Base-by-base conservation (phyloP, 2,888 invertebrate species). In the Stenurella melanura region DNA sequence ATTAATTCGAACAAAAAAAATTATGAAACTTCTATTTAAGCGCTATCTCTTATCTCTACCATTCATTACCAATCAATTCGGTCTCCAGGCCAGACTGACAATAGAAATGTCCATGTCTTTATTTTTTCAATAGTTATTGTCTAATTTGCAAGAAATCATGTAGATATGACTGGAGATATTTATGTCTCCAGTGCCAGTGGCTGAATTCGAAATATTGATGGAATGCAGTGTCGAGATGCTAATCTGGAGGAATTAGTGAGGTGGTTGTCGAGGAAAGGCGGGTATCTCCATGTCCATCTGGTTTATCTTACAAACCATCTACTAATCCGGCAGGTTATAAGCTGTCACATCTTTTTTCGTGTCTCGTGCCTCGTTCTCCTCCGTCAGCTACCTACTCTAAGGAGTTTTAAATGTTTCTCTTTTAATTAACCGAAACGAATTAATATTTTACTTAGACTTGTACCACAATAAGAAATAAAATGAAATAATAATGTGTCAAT, bases 281-380 rank as follows among this genome's bases (percentile, higher is more conserved):
- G 64, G 67, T 73, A 79, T 80, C 77, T 63, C 34, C 79, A 57
- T 81, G 81, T 81, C 81, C 74, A 81, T 81, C 81, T 73, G 57
- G 61, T 42, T 71, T 78, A 76, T 78, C 75, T 68, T 34, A 38
- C 76, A 26, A 18, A 72, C 76, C 73, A 81, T 81, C 81, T 76
- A 76, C 75, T 81, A 81, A 81, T 81, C 81, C 78, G 76, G 76
- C 81, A 79, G 81, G 79, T 81, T 73, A 75, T 75, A 26, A 74
- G 70, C 73, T 78, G 78, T 78, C 78, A 78, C 73, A 66, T 78
- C 73, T 73, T 73, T 76, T 69, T 78, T 75, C 66, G 34, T 63
- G 78, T 76, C 78, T 78, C 76, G 75, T 76, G 75, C 78, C 77
- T 64, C 57, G 73, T 61, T 73, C 56, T 60, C 66, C 66, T 10